These are phyloP conservation scores for Blastobasis adustella DNA, from an alignment of 2,888 invertebrate genomes.

Conservation along the genomic window DNA sequence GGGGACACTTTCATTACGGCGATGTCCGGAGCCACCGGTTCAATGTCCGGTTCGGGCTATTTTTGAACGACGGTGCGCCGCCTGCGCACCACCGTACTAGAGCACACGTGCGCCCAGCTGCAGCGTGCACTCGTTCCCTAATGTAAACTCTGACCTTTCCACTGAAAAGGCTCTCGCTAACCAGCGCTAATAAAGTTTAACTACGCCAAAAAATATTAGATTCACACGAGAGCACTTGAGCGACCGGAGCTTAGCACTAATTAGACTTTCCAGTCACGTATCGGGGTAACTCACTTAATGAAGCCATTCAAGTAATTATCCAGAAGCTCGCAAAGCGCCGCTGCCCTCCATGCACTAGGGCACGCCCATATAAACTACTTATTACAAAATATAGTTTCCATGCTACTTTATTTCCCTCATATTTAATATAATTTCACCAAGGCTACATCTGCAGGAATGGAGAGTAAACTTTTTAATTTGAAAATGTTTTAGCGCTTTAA, in stretches of 20 bases:
- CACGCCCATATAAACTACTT: neutral
- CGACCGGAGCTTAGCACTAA: slow-evolving; percentile 18
- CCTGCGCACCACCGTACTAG: too few relatives aligned
- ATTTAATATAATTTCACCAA: slow-evolving; percentile 8
- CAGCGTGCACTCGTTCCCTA: slow-evolving; percentile 38
- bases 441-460: too few relatives aligned
- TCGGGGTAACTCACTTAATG: slow-evolving; percentile 45
- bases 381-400: slow-evolving; percentile 16
- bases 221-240: slow-evolving; percentile 12
- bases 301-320: slow-evolving; percentile 53
- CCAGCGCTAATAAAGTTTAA: neutral
- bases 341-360: neutral
- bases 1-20: slow-evolving; percentile 64
- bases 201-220: slow-evolving; percentile 1
- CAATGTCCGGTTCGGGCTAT: slow-evolving; percentile 68
- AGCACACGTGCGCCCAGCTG: slow-evolving; percentile 31
- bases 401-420: slow-evolving; percentile 14
- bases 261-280: slow-evolving; percentile 45
- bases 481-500: neutral
- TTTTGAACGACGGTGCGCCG: slow-evolving; percentile 46
- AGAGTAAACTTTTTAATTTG: too few relatives aligned
- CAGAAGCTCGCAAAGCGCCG: slow-evolving; percentile 24
- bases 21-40: slow-evolving; percentile 61
- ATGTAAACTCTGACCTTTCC: slow-evolving; percentile 26
- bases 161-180: slow-evolving; percentile 1